A percentile compares a stretch with the other conserved stretches of the same genome.
phyloP scores from a whole-genome alignment of 2,797 vertebrate genomes.

The Gymnoscopelus braueri region DNA sequence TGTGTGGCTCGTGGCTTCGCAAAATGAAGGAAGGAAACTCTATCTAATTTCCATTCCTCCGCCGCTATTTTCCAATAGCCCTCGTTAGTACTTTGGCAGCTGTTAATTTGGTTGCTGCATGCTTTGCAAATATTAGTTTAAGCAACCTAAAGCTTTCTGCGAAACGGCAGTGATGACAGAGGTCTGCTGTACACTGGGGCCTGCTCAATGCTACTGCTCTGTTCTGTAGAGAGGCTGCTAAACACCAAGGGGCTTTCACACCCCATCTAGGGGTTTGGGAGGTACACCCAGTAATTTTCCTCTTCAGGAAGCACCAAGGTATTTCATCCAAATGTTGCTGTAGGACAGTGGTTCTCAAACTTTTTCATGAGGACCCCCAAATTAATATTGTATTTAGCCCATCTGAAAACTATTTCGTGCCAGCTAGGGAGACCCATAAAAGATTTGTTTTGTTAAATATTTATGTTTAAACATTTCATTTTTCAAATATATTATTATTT shows the following conservation, averaged over 20 bases:
- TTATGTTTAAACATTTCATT: too few species aligned
- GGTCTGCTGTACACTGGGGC: conserved; percentile 61
- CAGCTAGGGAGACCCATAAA: too few species aligned
- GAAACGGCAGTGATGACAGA: conserved; percentile 73
- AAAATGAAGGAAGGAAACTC: conserved; percentile 88
- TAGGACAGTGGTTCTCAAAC: too few species aligned
- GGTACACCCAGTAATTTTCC: conserved; percentile 80
- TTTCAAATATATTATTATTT: too few species aligned
- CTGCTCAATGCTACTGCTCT: conserved; percentile 63
- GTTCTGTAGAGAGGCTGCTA: conserved; percentile 63
- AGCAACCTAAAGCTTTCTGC: conserved; percentile 77
- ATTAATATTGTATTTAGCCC: too few species aligned
- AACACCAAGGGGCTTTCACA: conserved; percentile 73
- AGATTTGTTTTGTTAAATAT: too few species aligned
- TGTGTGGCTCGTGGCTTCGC: conserved; percentile 89
- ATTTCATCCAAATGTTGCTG: conserved; percentile 1
- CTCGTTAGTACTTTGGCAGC: conserved; percentile 70
- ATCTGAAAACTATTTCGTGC: too few species aligned
- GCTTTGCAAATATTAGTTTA: conserved; percentile 83
- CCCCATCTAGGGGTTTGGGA: conserved; percentile 53
- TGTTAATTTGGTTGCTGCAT: conserved; percentile 72
- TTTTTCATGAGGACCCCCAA: too few species aligned
- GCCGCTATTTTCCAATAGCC: conserved; percentile 79
- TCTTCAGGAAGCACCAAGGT: conserved; percentile 64
- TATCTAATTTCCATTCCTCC: conserved; percentile 84